Evolutionary conservation across 1,140 invertebrate genomes (phyloP), one percentile per base, ranked within the genome.

Genomic region (Onthophagus taurus): DNA sequence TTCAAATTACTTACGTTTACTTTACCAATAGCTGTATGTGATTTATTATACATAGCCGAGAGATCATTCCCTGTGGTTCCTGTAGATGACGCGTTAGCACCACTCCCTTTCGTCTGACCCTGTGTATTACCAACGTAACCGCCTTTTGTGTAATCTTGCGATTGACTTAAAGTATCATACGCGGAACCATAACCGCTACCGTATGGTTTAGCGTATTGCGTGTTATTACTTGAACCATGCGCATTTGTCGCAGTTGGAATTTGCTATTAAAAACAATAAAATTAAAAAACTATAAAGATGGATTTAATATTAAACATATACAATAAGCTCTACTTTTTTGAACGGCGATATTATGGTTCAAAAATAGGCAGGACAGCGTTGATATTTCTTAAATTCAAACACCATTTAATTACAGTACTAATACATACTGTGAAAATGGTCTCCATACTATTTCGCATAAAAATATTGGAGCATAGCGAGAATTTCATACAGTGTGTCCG

Each of bases 1-100:
- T n/a, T n/a, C n/a, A 17, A 9, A 36, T 19, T 42, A 74, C 72
- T 75, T 64, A 80, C 75, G 69, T 80, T 80, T 56, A 86, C 81
- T 72, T 84, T 83, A 48, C 75, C 75, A 35, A 83, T 67, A 55
- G 82, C 75, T 29, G 77, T 75, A 54, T 85, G 83, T 55, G 74
- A 75, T 58, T 85, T 85, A 50, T 75, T 75, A 49, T 84, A 84
- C 75, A 81, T 79, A 0, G 72, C 76, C 17, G 76, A 73, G 48
- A 81, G 70, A 54, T 81, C 80, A 35, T 77, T 74, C 18, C 68
- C 75, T 12, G 72, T 70, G 12, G 71, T 77, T 48, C 71, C 72
- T 9, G 73, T 70, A 42, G 75, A 65, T 26, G 70, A 70, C 31
- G 68, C 63, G 54, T 70, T 70, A 41, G 66, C 67, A 43, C 71